Base-by-base conservation (phyloP, 2,113 vertebrate genomes). In the Paratilapia polleni region DNA sequence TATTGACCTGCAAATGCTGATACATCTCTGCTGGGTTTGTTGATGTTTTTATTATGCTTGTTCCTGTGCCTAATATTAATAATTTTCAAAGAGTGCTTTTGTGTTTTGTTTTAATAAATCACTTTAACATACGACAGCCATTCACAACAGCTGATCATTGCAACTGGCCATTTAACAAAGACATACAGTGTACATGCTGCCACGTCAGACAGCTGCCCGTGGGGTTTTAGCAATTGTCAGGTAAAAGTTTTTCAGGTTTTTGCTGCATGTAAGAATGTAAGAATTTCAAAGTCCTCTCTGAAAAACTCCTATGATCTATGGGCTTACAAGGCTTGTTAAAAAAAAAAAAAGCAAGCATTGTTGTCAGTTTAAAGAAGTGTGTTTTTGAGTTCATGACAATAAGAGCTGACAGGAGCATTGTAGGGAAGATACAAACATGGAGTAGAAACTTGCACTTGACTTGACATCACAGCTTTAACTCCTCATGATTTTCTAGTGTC, bases 401-500 rank as follows among this genome's bases (percentile, higher is more conserved):
- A 61, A 64, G 36, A 62, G 41, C 4, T 82, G 81, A 68, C 24
- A 76, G 79, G 24, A 75, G 62, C 58, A 47, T 79, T 52, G 58
- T 26, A 15, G 36, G 56, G 0, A 70, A 74, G 76, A 83, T 7
- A 28, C 38, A 49, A 7, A 34, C 49, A 43, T n/a, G 61, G 75
- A 77, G 68, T 78, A 64, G 75, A 64, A 60, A 11, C 34, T 78
- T 34, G 2, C 36, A 64, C 70, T 87, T 58, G 34, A 78, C 77
- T 64, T 28, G 66, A 79, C 59, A 61, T 58, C 19, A 10, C 9
- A 59, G 74, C 73, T 13, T 58, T 34, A 77, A 20, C 34, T 12
- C 19, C 41, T 89, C 36, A 17, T 78, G 61, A 81, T 77, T 70
- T 78, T 77, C 49, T 2, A 11, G 8, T 56, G 57, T 79, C 56